Conservation (phyloP, 2,113 vertebrate species). For the Ictalurus furcatus region DNA sequence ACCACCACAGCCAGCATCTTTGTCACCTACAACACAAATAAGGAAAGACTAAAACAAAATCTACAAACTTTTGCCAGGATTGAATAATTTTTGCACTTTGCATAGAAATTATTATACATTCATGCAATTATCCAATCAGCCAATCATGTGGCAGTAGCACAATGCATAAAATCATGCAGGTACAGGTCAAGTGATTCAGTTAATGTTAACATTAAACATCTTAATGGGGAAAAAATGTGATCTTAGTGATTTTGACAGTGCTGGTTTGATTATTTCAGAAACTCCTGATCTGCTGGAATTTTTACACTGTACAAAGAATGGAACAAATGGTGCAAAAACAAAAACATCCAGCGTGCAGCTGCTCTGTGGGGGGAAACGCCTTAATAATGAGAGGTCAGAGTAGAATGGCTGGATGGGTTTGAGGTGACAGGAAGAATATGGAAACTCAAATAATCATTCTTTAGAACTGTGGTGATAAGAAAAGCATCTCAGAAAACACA, state of each 20-base stretch:
- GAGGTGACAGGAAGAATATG: not conserved
- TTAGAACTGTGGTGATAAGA: not conserved
- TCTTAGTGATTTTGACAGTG: not conserved
- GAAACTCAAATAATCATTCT: not conserved
- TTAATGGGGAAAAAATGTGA: not conserved
- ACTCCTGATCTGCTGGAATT: not conserved
- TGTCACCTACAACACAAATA: constrained; percentile 79
- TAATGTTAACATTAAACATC: not conserved
- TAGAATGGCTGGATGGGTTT: not conserved
- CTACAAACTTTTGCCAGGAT: not conserved
- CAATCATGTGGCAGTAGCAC: not conserved
- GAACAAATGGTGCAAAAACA: not conserved
- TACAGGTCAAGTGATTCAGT: not conserved
- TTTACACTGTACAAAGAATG: not conserved
- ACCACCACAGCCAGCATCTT: constrained; percentile 98
- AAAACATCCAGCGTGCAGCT: not conserved
- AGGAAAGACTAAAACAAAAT: not conserved
- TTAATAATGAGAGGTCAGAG: not conserved
- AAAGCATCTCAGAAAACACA: not conserved
- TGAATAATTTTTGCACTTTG: not conserved
- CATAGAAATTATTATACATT: not conserved
- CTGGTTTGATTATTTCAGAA: not conserved
- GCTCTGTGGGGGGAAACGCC: not conserved
- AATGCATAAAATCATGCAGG: not conserved
- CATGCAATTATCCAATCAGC: not conserved